A percentile compares a stretch with the other conserved stretches of the same genome.
phyloP scores from a whole-genome alignment of 2,797 vertebrate species.

The Pseudochaenichthys georgianus region DNA sequence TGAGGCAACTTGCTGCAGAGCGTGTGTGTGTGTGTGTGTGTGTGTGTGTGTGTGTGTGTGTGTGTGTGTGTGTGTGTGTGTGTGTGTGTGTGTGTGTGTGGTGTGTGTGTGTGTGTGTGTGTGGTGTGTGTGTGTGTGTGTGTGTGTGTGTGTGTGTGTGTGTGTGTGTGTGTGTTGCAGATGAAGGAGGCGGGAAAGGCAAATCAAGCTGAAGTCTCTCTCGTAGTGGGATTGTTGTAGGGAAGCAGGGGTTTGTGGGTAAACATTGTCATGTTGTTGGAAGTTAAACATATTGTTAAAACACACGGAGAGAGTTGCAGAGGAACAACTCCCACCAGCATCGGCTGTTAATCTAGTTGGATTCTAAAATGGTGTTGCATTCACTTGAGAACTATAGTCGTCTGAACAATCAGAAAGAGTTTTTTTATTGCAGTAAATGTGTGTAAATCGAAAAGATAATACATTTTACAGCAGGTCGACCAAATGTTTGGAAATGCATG shows the following conservation, averaged over 20 bases:
- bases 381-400: no score
- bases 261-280: conserved; percentile 57
- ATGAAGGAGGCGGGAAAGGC: conserved; percentile 49
- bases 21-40: conserved; percentile 42
- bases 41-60: conserved; percentile 34
- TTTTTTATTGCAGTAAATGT: no score
- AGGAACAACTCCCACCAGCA: no score
- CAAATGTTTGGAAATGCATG: no score
- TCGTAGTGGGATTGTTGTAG: conserved; percentile 38
- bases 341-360: no score
- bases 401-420: no score
- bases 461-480: no score
- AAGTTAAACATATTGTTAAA: conserved; percentile 43
- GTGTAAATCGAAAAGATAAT: no score
- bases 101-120: conserved; percentile 36
- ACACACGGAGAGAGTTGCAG: no score
- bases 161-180: background rate
- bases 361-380: no score
- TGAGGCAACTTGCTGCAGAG: conserved; percentile 70
- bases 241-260: conserved; percentile 52
- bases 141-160: background rate
- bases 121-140: conserved; percentile 25
- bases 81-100: background rate
- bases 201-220: conserved; percentile 54
- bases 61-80: conserved; percentile 11